These are phyloP conservation scores for Acrocephalus arundinaceus DNA, from an alignment of 2,113 vertebrate species.

Conservation along the genomic window DNA sequence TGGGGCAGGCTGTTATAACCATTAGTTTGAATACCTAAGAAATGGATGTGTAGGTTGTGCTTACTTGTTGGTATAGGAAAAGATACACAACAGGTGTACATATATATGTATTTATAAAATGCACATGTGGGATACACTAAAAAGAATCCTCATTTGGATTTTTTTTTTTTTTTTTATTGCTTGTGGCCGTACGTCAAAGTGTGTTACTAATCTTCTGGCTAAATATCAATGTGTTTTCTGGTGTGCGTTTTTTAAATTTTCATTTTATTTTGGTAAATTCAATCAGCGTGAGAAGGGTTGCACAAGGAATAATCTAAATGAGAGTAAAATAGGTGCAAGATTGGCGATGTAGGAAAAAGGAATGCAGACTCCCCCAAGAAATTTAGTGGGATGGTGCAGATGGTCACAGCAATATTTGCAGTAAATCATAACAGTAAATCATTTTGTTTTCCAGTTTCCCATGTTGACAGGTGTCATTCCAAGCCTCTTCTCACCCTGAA, in stretches of 20 bases:
- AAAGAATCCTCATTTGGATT: not conserved
- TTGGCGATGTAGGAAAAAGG: not conserved
- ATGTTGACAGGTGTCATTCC: not conserved
- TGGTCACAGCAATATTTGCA: not conserved
- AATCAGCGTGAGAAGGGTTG: not conserved
- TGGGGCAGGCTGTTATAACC: not conserved
- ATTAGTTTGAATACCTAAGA: not conserved
- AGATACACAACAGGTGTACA: not conserved
- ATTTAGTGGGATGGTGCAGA: not conserved
- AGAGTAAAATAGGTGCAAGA: not conserved
- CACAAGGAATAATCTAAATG: not conserved
- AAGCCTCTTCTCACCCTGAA: not conserved
- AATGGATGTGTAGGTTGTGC: not conserved
- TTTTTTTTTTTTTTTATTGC: not conserved
- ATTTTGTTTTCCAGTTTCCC: not conserved
- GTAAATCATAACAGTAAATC: not conserved
- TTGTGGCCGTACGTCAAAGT: not conserved
- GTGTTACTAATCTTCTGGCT: not conserved
- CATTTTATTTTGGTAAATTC: not conserved
- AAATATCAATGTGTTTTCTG: not conserved
- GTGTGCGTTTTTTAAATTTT: not conserved
- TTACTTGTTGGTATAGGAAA: not conserved
- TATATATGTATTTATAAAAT: too few relatives aligned
- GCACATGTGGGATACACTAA: not conserved
- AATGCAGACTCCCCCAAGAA: not conserved